These are phyloP conservation scores for Dendrolimus punctatus DNA, from an alignment of 1,140 invertebrate genomes.

Conservation along the genomic window DNA sequence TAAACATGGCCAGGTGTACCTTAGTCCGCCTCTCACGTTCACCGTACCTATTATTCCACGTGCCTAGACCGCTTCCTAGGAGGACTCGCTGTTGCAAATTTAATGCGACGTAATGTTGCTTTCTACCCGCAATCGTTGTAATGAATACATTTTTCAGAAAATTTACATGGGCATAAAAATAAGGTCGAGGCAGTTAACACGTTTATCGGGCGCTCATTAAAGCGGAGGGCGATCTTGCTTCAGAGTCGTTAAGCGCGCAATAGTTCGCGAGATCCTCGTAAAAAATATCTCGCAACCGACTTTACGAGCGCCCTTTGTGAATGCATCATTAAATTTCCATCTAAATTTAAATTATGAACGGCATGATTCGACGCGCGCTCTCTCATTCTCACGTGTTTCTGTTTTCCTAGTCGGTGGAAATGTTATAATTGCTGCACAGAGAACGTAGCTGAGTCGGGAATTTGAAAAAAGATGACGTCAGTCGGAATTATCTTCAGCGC, in stretches of 20 bases:
- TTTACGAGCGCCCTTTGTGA: slow-evolving; percentile 71
- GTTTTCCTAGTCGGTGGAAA: slow-evolving; percentile 69
- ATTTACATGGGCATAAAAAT: slow-evolving; percentile 69
- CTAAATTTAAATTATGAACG: slow-evolving; percentile 71
- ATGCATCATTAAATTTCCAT: slow-evolving; percentile 71
- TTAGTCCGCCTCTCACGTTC: slow-evolving; percentile 29
- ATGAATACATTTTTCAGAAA: slow-evolving; percentile 67
- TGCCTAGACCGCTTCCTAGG: slow-evolving; percentile 14
- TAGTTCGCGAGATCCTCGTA: slow-evolving; percentile 72
- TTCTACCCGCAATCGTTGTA: slow-evolving; percentile 35
- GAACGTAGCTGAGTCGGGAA: slow-evolving; percentile 65
- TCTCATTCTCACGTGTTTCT: slow-evolving; percentile 59
- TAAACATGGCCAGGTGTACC: slow-evolving; percentile 61
- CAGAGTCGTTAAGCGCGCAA: slow-evolving; percentile 70
- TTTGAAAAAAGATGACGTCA: slow-evolving; percentile 71
- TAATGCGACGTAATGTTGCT: slow-evolving; percentile 32
- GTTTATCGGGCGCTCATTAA: slow-evolving; percentile 71
- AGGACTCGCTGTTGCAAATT: slow-evolving; percentile 18
- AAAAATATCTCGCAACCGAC: slow-evolving; percentile 71
- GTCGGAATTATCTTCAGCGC: slow-evolving; percentile 71
- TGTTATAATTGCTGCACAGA: slow-evolving; percentile 71
- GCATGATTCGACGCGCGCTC: slow-evolving; percentile 61
- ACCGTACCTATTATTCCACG: slow-evolving; percentile 11
- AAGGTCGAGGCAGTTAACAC: slow-evolving; percentile 69
- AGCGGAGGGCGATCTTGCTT: slow-evolving; percentile 68